Percentiles rank a stretch among this genome's conserved stretches.
These are phyloP conservation scores for Parazoanthus darwini DNA, from an alignment of 92 coral and sea anemone genomes.

Conservation along the genomic window DNA sequence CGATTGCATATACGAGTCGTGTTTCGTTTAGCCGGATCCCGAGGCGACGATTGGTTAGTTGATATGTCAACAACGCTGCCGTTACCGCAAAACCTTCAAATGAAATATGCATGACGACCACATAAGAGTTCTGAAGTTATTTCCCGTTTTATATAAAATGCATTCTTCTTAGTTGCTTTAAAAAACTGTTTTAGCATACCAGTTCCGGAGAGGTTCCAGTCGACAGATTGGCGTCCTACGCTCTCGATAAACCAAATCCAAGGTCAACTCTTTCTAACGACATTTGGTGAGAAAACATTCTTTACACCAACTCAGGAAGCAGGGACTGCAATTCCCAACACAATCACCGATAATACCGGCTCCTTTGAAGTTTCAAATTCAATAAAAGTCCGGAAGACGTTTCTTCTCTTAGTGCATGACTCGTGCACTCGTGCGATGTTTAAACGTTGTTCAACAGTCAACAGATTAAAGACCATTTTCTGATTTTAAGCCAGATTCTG, in stretches of 20 bases:
- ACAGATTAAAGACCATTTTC: slow-evolving; percentile 19
- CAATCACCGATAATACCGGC: slow-evolving; percentile 30
- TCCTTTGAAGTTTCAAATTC: slow-evolving; percentile 41
- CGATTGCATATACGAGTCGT: not conserved
- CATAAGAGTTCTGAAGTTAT: not conserved
- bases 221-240: slow-evolving; percentile 9
- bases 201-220: slow-evolving; percentile 10
- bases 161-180: not conserved
- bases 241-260: slow-evolving; percentile 2
- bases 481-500: slow-evolving; percentile 16
- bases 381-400: slow-evolving; percentile 42
- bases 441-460: not conserved
- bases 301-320: slow-evolving; percentile 15
- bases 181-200: not conserved
- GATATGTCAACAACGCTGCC: not conserved
- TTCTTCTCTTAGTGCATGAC: slow-evolving; percentile 30
- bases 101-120: not conserved
- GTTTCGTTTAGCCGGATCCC: not conserved
- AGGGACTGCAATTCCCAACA: not conserved
- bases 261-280: slow-evolving; percentile 6
- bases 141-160: not conserved
- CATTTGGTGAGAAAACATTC: slow-evolving; percentile 24
- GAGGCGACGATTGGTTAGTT: not conserved
- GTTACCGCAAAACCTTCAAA: not conserved
- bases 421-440: slow-evolving; percentile 4